Conservation (phyloP, 1,140 invertebrate species). For the Eriosoma lanigerum region DNA sequence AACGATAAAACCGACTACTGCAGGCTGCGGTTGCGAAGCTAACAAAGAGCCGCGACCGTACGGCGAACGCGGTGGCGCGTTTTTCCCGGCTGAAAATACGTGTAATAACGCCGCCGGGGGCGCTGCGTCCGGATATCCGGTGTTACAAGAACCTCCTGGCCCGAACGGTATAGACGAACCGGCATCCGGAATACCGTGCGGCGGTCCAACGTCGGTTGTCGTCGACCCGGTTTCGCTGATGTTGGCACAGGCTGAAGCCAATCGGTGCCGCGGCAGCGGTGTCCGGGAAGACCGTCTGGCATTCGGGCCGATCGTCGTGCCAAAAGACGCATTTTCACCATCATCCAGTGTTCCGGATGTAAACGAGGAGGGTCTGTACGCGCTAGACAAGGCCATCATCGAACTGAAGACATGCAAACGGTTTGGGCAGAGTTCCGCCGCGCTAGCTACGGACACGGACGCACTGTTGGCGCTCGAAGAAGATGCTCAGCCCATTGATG, state of each 20-base stretch:
- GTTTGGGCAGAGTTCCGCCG: neutral
- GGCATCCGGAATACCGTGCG: neutral
- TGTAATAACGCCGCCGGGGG: neutral
- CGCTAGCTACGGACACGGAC: neutral
- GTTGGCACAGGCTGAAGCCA: constrained; percentile 8
- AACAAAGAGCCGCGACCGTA: neutral
- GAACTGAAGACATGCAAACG: constrained; percentile 5
- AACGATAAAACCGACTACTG: neutral
- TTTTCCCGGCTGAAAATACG: neutral
- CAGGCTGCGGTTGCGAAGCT: neutral
- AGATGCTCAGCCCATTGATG: neutral
- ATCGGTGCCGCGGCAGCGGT: neutral
- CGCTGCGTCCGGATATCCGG: neutral
- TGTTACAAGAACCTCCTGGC: neutral
- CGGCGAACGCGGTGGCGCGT: neutral
- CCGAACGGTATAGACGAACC: constrained; percentile 4
- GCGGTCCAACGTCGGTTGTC: neutral
- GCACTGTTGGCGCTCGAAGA: neutral
- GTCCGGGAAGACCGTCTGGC: neutral
- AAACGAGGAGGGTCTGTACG: constrained; percentile 11
- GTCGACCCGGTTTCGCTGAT: constrained; percentile 26
- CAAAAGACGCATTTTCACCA: neutral
- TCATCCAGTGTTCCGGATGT: neutral
- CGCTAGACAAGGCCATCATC: constrained; percentile 8
- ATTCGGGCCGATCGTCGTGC: neutral